Conservation (phyloP, 2,113 vertebrate species). For the Sorex araneus region DNA sequence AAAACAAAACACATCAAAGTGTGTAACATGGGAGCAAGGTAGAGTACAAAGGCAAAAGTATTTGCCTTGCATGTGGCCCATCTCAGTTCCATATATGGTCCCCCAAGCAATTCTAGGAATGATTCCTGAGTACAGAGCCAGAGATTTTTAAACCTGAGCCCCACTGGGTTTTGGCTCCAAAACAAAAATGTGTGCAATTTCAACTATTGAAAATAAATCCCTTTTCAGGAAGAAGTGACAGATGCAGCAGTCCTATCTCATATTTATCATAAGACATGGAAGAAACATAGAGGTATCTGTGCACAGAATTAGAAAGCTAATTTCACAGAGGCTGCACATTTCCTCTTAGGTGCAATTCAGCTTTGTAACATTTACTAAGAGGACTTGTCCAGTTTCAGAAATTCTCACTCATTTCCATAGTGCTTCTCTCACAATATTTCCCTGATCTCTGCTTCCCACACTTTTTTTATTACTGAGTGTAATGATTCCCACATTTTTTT, state of each 20-base stretch:
- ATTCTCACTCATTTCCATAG: neutral
- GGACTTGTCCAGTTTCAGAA: neutral
- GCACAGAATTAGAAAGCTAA: conserved; percentile 29
- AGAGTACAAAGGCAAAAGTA: too few relatives aligned
- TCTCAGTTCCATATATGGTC: too few relatives aligned
- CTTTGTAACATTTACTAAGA: neutral
- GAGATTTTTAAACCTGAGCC: too few relatives aligned
- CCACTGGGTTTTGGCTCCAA: too few relatives aligned
- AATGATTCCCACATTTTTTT: neutral
- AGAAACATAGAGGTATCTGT: neutral
- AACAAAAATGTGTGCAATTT: too few relatives aligned
- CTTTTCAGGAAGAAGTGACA: neutral
- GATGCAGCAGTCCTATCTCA: neutral
- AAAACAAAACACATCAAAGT: too few relatives aligned
- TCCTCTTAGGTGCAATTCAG: neutral
- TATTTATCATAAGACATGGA: neutral
- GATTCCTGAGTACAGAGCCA: too few relatives aligned
- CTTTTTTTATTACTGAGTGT: neutral
- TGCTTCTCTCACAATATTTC: neutral
- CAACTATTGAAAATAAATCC: neutral
- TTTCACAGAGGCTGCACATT: neutral
- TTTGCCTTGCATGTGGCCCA: too few relatives aligned
- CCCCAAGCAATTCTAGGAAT: too few relatives aligned
- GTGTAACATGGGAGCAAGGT: too few relatives aligned
- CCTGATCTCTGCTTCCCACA: neutral